Base-by-base conservation (phyloP, 1,140 invertebrate species). In the Caenorhabditis remanei region DNA sequence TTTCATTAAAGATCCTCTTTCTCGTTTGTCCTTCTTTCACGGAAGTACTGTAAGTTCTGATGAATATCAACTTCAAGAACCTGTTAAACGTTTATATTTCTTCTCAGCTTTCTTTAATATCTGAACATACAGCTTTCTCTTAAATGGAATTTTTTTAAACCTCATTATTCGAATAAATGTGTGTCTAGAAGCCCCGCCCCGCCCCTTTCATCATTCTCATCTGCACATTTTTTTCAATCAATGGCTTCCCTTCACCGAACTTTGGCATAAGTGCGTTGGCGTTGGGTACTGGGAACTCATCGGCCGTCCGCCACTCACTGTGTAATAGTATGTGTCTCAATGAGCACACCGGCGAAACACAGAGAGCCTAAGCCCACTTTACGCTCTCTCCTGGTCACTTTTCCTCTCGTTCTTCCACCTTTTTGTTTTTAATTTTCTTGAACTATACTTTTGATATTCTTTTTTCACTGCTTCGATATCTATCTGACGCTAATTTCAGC, bases 261-360 rank as follows among this genome's bases (percentile, higher is more conserved):
- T 79, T 79, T 24, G 71, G 71, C 46, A 79, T 53, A 79, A 79
- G 71, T 79, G 71, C 71, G 71, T 79, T 79, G 71, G 71, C 71
- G 71, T 9, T 8, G 65, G 65, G 21, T 71, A 71, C 41, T 71
- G 41, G 65, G 65, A 71, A 50, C 71, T 79, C 46, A 41, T 41
- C 46, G n/a, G 40, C n/a, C n/a, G 40, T 43, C 65, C 40, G 43
- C 19, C 65, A 71, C 32, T 53, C 71, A 50, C 43, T 79, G 71
- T 79, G 71, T 79, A 79, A 79, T 79, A 71, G 65, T 46, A 79
- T 79, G 71, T 79, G 71, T 46, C 71, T 79, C 71, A 79, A 50
- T 79, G 71, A 79, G 46, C 71, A 50, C 71, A 79, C n/a, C 40
- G 41, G 41, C 16, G 7, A 79, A 46, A 79, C 46, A 46, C 5